These are phyloP conservation scores for Monoplex corrugatus DNA, from an alignment of 2,888 invertebrate genomes.

Conservation along the genomic window DNA sequence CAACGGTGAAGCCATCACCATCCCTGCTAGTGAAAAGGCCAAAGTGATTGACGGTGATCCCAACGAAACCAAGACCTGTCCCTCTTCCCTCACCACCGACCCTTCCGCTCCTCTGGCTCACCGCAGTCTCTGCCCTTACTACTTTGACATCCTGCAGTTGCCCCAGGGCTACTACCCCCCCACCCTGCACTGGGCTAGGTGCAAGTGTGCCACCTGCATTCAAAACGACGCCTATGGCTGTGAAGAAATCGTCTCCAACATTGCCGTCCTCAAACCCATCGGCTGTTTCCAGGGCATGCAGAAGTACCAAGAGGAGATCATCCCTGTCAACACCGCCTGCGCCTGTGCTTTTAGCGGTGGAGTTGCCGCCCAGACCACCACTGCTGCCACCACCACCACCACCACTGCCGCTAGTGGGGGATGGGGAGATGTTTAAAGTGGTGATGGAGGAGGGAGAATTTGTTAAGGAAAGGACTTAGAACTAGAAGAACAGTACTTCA, in stretches of 20 bases:
- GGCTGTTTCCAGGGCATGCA: slow-evolving; percentile 40
- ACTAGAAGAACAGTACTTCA: background rate
- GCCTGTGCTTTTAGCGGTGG: background rate
- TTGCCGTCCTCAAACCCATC: slow-evolving; percentile 34
- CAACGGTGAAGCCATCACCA: background rate
- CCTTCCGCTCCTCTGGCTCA: slow-evolving; percentile 10
- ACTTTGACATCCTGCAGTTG: slow-evolving; percentile 23
- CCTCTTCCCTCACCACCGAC: background rate
- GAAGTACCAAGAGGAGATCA: slow-evolving; percentile 1
- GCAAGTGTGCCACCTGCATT: slow-evolving; percentile 43
- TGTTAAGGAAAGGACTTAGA: too few species aligned
- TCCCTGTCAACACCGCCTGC: slow-evolving; percentile 32
- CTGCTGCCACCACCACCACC: background rate
- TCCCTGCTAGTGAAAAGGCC: background rate
- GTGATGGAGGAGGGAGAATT: too few species aligned
- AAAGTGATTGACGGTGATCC: background rate
- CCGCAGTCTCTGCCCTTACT: slow-evolving; percentile 44
- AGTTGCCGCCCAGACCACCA: background rate
- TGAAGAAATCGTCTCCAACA: background rate
- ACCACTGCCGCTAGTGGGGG: background rate
- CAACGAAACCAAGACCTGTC: slow-evolving; percentile 46
- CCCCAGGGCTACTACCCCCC: slow-evolving; percentile 44
- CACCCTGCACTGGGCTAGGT: slow-evolving; percentile 19
- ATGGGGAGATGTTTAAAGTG: background rate
- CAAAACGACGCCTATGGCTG: slow-evolving; percentile 30